Evolutionary conservation across 2,113 vertebrate species (phyloP).

Genomic region (Tonatia bakeri): DNA sequence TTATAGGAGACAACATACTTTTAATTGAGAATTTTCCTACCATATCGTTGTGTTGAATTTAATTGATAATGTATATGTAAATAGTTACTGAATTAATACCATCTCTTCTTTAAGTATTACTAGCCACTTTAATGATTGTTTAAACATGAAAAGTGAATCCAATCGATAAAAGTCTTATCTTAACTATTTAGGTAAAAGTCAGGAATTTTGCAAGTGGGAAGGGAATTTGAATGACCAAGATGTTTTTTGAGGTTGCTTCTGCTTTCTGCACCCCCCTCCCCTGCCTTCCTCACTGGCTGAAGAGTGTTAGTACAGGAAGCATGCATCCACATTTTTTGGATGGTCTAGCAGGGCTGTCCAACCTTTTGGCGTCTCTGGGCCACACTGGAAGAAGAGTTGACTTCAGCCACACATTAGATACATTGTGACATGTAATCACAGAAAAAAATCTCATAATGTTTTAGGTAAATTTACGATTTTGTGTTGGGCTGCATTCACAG

Average conservation of each 20-base stretch:
- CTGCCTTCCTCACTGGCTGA: not conserved
- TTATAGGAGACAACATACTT: not conserved
- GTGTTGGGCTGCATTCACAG: no score
- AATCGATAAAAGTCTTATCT: not conserved
- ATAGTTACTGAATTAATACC: not conserved
- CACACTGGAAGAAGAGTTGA: no score
- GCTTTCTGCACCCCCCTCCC: not conserved
- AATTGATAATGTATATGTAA: not conserved
- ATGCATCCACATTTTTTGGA: constrained; percentile 2
- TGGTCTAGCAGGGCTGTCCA: not conserved
- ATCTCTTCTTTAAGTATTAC: not conserved
- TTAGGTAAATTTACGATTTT: no score
- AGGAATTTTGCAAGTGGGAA: not conserved
- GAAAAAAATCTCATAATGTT: no score
- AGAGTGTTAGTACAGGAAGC: constrained; percentile 39
- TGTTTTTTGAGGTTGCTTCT: not conserved
- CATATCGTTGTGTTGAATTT: not conserved
- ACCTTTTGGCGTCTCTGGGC: no score
- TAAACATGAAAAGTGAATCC: not conserved
- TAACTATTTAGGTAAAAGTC: not conserved
- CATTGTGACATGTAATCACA: no score
- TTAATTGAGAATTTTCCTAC: not conserved
- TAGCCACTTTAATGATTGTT: not conserved
- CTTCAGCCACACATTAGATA: no score
- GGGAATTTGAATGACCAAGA: not conserved